Evolutionary conservation across 2,797 vertebrate species (phyloP).

Genomic region (Graptemys geographica): DNA sequence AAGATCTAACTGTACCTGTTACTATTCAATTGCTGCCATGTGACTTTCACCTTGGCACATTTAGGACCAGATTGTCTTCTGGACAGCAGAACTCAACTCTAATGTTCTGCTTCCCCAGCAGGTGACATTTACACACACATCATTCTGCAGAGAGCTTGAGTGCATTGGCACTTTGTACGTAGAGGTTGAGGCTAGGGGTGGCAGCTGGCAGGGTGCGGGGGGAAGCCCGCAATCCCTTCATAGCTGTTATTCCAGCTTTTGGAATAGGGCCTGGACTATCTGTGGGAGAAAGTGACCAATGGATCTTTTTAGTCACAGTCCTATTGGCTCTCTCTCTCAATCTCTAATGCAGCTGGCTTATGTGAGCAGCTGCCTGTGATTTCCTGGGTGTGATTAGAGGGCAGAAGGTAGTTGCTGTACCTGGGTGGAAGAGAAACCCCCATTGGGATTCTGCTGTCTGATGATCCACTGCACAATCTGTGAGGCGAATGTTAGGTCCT

Average conservation of each 20-base stretch:
- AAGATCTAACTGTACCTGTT: no score
- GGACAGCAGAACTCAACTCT: no score
- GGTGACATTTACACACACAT: background rate
- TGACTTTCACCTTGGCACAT: no score
- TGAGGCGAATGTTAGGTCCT: slow-evolving; percentile 79
- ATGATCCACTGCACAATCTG: slow-evolving; percentile 86
- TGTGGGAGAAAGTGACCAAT: background rate
- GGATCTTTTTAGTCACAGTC: no score
- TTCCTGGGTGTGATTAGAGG: background rate
- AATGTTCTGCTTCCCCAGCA: background rate
- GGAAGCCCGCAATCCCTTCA: background rate
- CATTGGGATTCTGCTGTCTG: slow-evolving; percentile 87
- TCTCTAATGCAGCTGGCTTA: background rate
- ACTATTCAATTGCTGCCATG: no score
- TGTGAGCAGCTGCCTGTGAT: background rate
- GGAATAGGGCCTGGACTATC: background rate
- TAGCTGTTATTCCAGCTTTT: background rate
- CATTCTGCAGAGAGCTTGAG: background rate
- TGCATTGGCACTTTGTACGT: no score
- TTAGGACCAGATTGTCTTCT: no score
- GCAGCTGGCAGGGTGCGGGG: background rate
- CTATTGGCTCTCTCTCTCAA: background rate
- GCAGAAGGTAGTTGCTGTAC: slow-evolving; percentile 63
- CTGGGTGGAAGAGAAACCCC: slow-evolving; percentile 91
- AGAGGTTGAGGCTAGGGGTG: background rate